These are phyloP conservation scores for Catharus bicknelli DNA, from an alignment of 2,113 vertebrate species.

Conservation along the genomic window DNA sequence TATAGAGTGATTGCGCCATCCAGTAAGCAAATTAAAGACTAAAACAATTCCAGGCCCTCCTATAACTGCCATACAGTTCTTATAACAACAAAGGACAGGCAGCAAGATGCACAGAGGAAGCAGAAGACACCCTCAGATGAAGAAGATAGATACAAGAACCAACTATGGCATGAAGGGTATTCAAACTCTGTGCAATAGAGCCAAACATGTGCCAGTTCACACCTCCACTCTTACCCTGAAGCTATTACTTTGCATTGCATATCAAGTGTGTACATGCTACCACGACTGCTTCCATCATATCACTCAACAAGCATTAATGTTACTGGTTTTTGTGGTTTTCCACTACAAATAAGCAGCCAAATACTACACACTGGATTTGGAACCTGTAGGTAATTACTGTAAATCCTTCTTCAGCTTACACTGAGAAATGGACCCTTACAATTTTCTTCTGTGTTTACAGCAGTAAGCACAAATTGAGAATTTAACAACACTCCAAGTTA, in stretches of 20 bases:
- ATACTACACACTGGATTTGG: background rate
- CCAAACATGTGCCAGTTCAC: background rate
- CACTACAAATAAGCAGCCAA: background rate
- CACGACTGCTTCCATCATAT: background rate
- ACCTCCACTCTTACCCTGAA: background rate
- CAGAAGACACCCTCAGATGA: background rate
- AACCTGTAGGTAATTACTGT: background rate
- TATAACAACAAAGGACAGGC: background rate
- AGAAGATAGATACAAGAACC: background rate
- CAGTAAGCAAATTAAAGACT: background rate
- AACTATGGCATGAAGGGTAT: background rate
- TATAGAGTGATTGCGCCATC: background rate
- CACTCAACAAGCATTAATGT: background rate
- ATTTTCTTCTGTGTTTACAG: background rate
- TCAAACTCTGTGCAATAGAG: background rate
- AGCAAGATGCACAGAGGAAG: rapidly evolving
- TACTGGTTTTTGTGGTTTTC: background rate
- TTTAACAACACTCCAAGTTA: background rate
- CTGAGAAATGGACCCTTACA: background rate
- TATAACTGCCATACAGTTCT: background rate
- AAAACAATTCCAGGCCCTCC: background rate
- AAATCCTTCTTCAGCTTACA: background rate
- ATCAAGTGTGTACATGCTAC: background rate
- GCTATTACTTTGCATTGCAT: background rate
- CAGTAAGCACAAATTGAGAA: background rate